Base-by-base conservation (phyloP, 2,797 vertebrate species). In the Eurystomus glaucurus region DNA sequence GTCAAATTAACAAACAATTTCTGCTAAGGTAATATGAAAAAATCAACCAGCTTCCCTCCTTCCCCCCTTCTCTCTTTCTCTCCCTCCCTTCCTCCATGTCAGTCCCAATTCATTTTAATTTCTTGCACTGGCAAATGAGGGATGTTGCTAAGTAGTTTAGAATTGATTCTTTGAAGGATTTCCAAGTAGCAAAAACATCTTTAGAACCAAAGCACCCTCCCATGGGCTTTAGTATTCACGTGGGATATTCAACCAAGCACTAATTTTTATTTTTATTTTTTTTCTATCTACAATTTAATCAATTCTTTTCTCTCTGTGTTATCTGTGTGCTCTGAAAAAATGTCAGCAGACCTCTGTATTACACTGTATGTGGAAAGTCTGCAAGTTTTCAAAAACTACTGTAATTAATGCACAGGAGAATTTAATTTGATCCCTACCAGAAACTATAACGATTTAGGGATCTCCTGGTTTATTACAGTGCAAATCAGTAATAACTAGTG, bases 111-210 rank as follows among this genome's bases (percentile, higher is more conserved):
- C 6, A 18, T 60, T 84, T 90, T 95, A 75, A 65, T 55, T 71
- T 65, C 22, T 79, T 1, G 76, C 43, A 69, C 8, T 82, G 25
- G 16, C 23, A 92, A 92, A 78, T 50, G 11, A 75, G 65, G 33
- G 25, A 52, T 75, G 15, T 39, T 96, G 74, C 48, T 57, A 21
- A 80, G 69, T 14, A 92, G 48, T 50, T 45, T 62, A 66, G 57
- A 76, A 86, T n/a, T 83, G 64, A 87, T 93, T 66, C 21, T 85
- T 88, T 84, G 60, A 78, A 72, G 19, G 23, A 66, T 28, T 94
- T 93, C 43, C 39, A 90, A 57, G 26, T 41, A 82, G 69, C 18
- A 93, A 95, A 96, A 70, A 2, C 3, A 33, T 65, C 54, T 92
- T 92, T 80, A 71, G 84, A 92, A 88, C 22, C 5, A 60, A 66